These are phyloP conservation scores for Perithous albicinctus DNA, from an alignment of 2,888 invertebrate species.

Conservation along the genomic window DNA sequence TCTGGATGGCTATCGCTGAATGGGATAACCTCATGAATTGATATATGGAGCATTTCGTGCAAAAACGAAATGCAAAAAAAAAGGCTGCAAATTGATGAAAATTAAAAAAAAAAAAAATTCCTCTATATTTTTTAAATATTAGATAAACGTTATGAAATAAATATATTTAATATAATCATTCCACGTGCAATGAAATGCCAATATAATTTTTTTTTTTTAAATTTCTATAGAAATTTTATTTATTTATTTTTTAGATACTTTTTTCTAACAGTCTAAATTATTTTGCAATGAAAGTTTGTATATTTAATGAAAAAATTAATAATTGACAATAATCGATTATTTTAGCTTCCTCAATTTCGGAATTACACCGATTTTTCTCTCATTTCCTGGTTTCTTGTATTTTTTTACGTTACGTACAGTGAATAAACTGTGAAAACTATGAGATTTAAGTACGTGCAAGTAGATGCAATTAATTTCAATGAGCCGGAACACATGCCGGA, in stretches of 20 bases:
- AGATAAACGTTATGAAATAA: too few relatives aligned
- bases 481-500: conserved; percentile 47
- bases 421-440: neutral
- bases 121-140: too few relatives aligned
- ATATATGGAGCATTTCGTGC: neutral
- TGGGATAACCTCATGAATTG: neutral
- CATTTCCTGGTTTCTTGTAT: neutral
- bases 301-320: neutral
- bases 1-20: neutral
- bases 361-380: neutral
- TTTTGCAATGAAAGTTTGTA: neutral
- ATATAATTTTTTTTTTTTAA: too few relatives aligned
- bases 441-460: neutral
- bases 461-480: conserved; percentile 18
- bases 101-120: too few relatives aligned
- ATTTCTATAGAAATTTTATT: too few relatives aligned
- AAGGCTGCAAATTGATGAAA: too few relatives aligned
- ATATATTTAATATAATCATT: too few relatives aligned
- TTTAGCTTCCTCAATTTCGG: neutral
- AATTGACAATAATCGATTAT: neutral
- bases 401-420: too few relatives aligned
- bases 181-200: too few relatives aligned
- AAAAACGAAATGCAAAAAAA: neutral
- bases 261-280: neutral
- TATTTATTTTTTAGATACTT: too few relatives aligned